Percentiles rank a stretch among this genome's conserved stretches.
Evolutionary conservation across 2,113 vertebrate species (phyloP).

Genomic region (chimpanzee (Pan troglodytes)): NHGRI_mPanTro3-v2.1_pri NC_086015.1:141452501-141453000

Average conservation of each 20-base stretch:
- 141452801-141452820: background rate
- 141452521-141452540: background rate
- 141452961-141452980: background rate
- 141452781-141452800: background rate
- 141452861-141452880: background rate
- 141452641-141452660: slow-evolving; percentile 2
- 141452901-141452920: background rate
- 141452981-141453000: background rate
- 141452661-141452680: slow-evolving; percentile 9
- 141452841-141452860: slow-evolving; percentile 24
- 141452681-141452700: background rate
- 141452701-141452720: slow-evolving; percentile 13
- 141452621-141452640: background rate
- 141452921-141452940: background rate
- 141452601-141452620: background rate
- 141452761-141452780: slow-evolving; percentile 37
- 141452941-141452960: slow-evolving; percentile 7
- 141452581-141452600: background rate
- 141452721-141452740: background rate
- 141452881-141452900: background rate
- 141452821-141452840: slow-evolving; percentile 20
- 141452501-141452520: background rate
- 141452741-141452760: slow-evolving; percentile 30
- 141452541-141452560: slow-evolving; percentile 22
- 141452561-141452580: slow-evolving; percentile 16